Conservation (phyloP, 1,140 invertebrate genomes). For the Trialeurodes vaporariorum region DNA sequence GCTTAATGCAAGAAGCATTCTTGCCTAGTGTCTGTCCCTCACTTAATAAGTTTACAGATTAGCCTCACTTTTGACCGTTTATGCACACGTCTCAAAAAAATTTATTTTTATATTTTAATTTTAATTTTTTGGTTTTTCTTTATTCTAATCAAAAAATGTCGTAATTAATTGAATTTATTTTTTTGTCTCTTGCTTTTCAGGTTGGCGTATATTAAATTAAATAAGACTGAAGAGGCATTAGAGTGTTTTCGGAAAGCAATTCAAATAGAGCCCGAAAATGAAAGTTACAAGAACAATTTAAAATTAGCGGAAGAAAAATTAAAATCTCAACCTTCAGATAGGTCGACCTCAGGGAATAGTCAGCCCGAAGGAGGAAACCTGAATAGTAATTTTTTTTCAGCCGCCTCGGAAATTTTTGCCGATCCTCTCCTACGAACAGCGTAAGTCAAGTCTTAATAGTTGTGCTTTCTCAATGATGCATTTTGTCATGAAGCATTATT, state of each 20-base stretch:
- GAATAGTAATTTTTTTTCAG: neutral
- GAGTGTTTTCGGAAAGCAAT: neutral
- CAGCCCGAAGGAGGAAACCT: neutral
- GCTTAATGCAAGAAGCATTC: too few relatives aligned
- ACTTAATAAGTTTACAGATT: too few relatives aligned
- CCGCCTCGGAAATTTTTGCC: neutral
- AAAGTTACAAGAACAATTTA: neutral
- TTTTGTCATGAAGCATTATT: too few relatives aligned
- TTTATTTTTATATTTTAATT: too few relatives aligned
- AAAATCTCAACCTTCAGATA: neutral
- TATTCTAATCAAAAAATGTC: too few relatives aligned
- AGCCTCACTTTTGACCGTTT: too few relatives aligned
- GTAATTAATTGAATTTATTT: too few relatives aligned
- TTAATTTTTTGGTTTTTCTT: too few relatives aligned
- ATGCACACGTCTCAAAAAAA: too few relatives aligned
- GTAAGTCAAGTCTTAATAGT: too few relatives aligned
- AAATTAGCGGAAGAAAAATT: neutral
- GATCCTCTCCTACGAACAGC: neutral
- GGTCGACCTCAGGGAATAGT: neutral
- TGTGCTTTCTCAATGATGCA: too few relatives aligned
- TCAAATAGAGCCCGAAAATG: neutral
- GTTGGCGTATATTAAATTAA: conserved; percentile 2
- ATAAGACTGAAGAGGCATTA: conserved; percentile 1
- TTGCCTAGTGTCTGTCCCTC: too few relatives aligned
- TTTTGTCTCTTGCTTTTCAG: neutral